These are phyloP conservation scores for Galemys pyrenaicus DNA, from an alignment of 2,113 vertebrate genomes.

Conservation along the genomic window DNA sequence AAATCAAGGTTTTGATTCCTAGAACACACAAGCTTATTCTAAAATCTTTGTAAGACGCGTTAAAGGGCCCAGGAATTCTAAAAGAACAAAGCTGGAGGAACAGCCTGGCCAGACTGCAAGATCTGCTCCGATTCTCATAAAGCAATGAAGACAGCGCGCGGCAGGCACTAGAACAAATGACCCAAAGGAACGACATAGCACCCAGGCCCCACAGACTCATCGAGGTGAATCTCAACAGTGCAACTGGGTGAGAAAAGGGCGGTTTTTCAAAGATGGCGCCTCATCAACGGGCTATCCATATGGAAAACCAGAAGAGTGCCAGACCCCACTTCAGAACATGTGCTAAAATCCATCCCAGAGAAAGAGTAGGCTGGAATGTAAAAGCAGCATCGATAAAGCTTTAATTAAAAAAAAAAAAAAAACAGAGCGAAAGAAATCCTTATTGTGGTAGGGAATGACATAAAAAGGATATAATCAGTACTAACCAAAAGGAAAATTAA, in stretches of 20 bases:
- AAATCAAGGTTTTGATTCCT: background rate
- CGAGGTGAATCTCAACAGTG: background rate
- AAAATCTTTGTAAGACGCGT: background rate
- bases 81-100: background rate
- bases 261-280: background rate
- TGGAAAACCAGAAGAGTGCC: background rate
- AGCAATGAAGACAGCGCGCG: background rate
- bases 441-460: background rate
- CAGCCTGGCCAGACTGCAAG: background rate
- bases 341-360: background rate
- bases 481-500: background rate
- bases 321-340: background rate
- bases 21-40: background rate
- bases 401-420: background rate
- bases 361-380: background rate
- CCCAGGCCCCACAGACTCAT: background rate
- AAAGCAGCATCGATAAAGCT: background rate
- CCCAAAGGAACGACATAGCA: background rate
- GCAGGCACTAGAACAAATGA: background rate
- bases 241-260: background rate
- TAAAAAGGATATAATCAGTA: background rate
- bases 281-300: background rate
- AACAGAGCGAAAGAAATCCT: background rate
- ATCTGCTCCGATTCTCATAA: background rate
- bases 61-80: background rate